Evolutionary conservation across 2,888 invertebrate species (phyloP), one percentile per base, ranked within the genome.

Genomic region (Xylota segnis): DNA sequence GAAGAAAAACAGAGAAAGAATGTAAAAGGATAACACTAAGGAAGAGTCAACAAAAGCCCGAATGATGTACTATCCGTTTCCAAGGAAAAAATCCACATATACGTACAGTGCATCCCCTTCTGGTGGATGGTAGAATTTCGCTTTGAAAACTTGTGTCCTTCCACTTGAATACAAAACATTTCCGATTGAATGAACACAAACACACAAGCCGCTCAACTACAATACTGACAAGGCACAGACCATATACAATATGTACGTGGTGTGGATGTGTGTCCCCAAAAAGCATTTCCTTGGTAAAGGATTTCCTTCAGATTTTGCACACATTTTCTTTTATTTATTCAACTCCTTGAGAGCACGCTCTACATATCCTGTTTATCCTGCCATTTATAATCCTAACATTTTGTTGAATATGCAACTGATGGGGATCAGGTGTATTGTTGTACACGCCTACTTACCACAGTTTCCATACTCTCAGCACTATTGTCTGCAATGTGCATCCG

Each of bases 131-230:
- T 40, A n/a, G 40, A 68, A 70, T 59, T 61, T 12, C 32, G 34
- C 61, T 72, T 74, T 68, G 66, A 66, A 56, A 81, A 75, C 71
- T 81, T 81, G 71, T 76, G 75, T 84, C 84, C 81, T 81, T 84
- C 76, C 81, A 81, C 81, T 76, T 81, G 81, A 84, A 81, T 76
- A 84, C 81, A 81, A 84, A 81, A 81, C 81, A 84, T 84, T 65
- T 84, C 84, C 84, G 81, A 76, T 84, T 84, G 81, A 84, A 81
- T 84, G 81, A 84, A 81, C 84, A 84, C 81, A 83, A 78, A 83
- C 83, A 70, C 63, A 61, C 61, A 59, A 65, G 52, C 47, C 61
- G 50, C 32, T 40, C 45, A 29, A 23, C 1, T 23, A 47, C 56
- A n/a, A 37, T 18, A 50, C 32, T 34, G 12, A 4, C 10, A 34